Conservation (phyloP, 2,113 vertebrate genomes). For the Castor canadensis region DNA sequence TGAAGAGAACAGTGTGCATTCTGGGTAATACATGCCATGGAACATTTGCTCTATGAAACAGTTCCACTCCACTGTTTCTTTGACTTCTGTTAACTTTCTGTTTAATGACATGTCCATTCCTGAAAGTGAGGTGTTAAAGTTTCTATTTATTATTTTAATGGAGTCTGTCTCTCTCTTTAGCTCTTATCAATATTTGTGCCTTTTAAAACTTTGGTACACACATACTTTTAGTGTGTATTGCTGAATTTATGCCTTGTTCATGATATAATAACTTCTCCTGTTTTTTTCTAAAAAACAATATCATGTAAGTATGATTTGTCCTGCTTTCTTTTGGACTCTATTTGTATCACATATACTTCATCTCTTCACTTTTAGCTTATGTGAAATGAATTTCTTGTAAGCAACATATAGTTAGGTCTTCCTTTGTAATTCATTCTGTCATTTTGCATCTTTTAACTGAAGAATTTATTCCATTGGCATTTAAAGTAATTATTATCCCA, state of each 20-base stretch:
- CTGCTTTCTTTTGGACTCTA: background rate
- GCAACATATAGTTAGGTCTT: background rate
- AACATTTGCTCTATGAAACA: background rate
- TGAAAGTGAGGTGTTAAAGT: background rate
- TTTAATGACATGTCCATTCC: background rate
- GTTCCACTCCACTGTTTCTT: background rate
- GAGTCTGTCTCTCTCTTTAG: background rate
- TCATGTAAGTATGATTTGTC: background rate
- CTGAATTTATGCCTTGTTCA: background rate
- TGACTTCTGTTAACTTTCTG: background rate
- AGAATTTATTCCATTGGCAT: background rate
- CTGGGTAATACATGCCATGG: background rate
- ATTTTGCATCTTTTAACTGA: background rate
- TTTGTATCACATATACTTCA: background rate
- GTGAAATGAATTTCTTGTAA: background rate
- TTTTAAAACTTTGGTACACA: background rate
- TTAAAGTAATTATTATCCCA: background rate
- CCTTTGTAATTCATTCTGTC: background rate
- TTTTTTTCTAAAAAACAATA: too few relatives aligned
- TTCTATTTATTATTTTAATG: background rate
- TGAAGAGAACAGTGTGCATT: too few relatives aligned
- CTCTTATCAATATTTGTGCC: background rate
- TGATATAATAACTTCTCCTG: background rate
- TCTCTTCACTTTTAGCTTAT: background rate
- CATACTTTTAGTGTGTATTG: background rate